A percentile compares a stretch with the other conserved stretches of the same genome.
Conservation (phyloP, 2,888 invertebrate genomes). For the Chalcosyrphus nemorum region DNA sequence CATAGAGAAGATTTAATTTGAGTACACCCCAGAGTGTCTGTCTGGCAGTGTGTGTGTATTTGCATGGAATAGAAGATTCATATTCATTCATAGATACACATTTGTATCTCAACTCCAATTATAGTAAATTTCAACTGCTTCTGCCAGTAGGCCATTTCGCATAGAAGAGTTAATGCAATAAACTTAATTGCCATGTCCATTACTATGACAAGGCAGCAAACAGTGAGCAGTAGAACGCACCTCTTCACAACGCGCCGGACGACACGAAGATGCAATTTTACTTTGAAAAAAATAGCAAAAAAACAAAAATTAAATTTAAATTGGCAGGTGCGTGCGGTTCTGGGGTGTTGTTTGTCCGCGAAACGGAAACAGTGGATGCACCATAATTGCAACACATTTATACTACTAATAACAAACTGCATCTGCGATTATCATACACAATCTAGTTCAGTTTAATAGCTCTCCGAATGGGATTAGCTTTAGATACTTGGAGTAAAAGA, state of each 20-base stretch:
- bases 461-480: constrained; percentile 17
- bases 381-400: constrained; percentile 47
- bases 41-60: no score
- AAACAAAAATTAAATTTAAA: constrained; percentile 62
- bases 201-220: constrained; percentile 61
- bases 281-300: no score
- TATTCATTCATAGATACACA: constrained; percentile 62
- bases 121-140: constrained; percentile 56
- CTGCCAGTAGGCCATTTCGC: constrained; percentile 20
- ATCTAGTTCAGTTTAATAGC: constrained; percentile 40
- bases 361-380: constrained; percentile 50
- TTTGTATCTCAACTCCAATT: constrained; percentile 50
- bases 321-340: constrained; percentile 64
- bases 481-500: background rate
- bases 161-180: constrained; percentile 48
- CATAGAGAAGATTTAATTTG: constrained; percentile 62
- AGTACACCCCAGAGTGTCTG: no score
- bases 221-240: constrained; percentile 18
- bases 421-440: constrained; percentile 27
- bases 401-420: constrained; percentile 17
- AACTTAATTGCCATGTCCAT: constrained; percentile 60
- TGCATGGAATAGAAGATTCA: constrained; percentile 22
- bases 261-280: constrained; percentile 61
- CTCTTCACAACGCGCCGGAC: constrained; percentile 2
- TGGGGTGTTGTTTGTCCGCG: background rate